Evolutionary conservation across 2,797 vertebrate genomes (phyloP).

Genomic region (Rallus crepitans): DNA sequence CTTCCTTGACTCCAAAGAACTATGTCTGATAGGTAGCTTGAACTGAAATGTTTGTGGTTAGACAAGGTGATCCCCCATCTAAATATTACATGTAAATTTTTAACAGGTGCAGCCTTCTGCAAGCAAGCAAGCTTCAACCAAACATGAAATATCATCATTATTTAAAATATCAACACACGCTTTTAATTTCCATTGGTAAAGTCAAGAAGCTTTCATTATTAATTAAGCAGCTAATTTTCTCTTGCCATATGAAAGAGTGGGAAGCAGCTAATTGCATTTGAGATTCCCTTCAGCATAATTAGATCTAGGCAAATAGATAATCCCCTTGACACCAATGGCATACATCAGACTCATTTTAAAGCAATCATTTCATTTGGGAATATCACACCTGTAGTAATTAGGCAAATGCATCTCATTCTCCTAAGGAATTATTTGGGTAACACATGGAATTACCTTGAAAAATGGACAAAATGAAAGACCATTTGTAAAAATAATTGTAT

Average conservation of each 20-base stretch:
- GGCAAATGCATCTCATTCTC: background rate
- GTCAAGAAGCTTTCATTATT: background rate
- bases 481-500: conserved; percentile 15
- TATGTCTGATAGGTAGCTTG: background rate
- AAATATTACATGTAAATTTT: background rate
- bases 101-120: background rate
- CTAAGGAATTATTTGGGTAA: background rate
- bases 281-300: conserved; percentile 47
- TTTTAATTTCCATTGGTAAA: conserved; percentile 33
- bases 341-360: conserved; percentile 2
- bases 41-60: background rate
- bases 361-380: conserved; percentile 6
- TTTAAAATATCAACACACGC: background rate
- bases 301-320: conserved; percentile 57
- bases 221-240: conserved; percentile 49
- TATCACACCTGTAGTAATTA: conserved; percentile 44
- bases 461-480: background rate
- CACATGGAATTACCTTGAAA: conserved; percentile 1
- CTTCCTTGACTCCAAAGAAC: background rate
- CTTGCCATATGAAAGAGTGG: background rate
- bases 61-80: background rate
- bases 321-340: conserved; percentile 11
- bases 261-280: conserved; percentile 32
- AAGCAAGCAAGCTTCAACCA: background rate
- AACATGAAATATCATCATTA: background rate